These are phyloP conservation scores for Himalopsyche phryganea DNA, from an alignment of 1,140 invertebrate genomes.

Conservation along the genomic window DNA sequence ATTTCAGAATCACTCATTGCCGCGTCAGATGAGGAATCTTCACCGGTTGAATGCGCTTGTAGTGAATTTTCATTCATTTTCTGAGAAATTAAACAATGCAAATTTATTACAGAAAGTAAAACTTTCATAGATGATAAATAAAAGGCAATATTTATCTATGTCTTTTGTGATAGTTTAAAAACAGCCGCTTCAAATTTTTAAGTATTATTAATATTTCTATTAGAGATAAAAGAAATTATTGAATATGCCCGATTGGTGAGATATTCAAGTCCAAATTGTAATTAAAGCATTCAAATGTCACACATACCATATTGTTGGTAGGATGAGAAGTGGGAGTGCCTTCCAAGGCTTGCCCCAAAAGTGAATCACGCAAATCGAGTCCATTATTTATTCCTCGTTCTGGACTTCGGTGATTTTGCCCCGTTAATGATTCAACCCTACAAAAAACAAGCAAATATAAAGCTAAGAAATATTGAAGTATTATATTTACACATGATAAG, in stretches of 20 bases:
- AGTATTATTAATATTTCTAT: too few species aligned
- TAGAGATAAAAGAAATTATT: too few species aligned
- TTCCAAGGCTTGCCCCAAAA: constrained; percentile 72
- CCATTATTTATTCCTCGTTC: constrained; percentile 48
- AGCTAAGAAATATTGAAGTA: background rate
- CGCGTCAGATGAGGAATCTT: constrained; percentile 68
- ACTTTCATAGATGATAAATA: background rate
- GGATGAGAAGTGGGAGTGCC: constrained; percentile 50
- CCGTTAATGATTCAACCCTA: constrained; percentile 28
- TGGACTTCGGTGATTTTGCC: constrained; percentile 39
- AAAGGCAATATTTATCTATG: background rate
- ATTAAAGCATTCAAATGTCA: too few species aligned
- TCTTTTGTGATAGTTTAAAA: background rate
- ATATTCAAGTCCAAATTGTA: too few species aligned
- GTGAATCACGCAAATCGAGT: constrained; percentile 62
- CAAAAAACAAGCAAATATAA: constrained; percentile 9
- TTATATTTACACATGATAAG: too few species aligned
- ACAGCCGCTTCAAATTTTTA: too few species aligned
- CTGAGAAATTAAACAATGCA: constrained; percentile 8
- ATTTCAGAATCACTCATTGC: constrained; percentile 62
- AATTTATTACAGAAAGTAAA: background rate
- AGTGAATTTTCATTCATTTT: constrained; percentile 40
- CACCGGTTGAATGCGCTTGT: constrained; percentile 70
- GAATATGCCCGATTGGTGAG: too few species aligned
- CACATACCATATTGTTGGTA: constrained; percentile 45